These are phyloP conservation scores for Amphipoea oculea DNA, from an alignment of 2,888 invertebrate genomes.

Conservation along the genomic window DNA sequence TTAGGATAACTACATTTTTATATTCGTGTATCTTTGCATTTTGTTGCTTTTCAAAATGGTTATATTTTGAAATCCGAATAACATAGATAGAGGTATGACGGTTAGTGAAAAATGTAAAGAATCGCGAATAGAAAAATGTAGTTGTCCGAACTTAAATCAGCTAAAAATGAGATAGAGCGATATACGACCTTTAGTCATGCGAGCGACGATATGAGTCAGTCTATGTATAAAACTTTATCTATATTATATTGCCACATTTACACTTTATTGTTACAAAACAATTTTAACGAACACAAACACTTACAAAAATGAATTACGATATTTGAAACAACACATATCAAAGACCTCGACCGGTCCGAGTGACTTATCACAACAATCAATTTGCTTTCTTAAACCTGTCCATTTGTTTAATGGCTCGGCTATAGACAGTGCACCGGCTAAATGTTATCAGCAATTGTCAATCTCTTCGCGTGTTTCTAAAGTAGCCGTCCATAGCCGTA, in stretches of 20 bases:
- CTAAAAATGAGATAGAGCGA: no score
- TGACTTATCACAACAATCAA: constrained; percentile 88
- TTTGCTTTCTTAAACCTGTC: constrained; percentile 84
- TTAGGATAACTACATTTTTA: no score
- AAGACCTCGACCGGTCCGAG: constrained; percentile 71
- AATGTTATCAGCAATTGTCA: constrained; percentile 88
- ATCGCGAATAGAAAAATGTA: no score
- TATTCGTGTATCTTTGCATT: no score
- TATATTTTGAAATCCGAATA: no score
- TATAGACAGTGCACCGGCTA: constrained; percentile 83
- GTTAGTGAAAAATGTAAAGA: no score
- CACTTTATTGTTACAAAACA: background rate
- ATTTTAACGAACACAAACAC: constrained; percentile 1
- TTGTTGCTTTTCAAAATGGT: no score
- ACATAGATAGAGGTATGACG: no score
- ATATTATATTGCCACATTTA: background rate
- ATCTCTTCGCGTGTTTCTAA: constrained; percentile 81
- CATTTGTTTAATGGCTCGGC: constrained; percentile 87
- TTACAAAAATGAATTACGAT: constrained; percentile 38
- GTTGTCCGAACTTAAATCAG: no score
- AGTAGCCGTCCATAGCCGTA: constrained; percentile 74
- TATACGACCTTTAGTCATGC: no score
- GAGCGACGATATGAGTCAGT: background rate
- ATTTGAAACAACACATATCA: constrained; percentile 40
- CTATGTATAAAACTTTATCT: background rate